These are phyloP conservation scores for Ooceraea biroi DNA, from an alignment of 1,140 invertebrate species.

Conservation along the genomic window DNA sequence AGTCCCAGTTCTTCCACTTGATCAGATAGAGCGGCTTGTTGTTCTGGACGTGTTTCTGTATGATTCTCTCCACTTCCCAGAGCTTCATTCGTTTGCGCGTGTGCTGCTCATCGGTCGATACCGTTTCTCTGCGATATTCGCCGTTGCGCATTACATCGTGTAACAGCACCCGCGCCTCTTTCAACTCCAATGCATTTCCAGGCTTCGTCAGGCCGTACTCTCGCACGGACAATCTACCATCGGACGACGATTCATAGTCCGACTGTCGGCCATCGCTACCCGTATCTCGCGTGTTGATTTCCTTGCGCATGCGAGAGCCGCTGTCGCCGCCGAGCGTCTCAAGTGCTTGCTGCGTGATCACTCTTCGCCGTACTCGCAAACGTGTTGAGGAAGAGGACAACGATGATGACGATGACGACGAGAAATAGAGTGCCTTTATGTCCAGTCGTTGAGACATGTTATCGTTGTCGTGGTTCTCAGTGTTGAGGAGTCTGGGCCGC, in stretches of 20 bases:
- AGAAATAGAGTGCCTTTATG: background rate
- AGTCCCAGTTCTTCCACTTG: constrained; percentile 94
- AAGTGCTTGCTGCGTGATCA: constrained; percentile 3
- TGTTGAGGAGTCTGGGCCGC: constrained; percentile 68
- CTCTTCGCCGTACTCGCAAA: background rate
- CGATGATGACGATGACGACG: background rate
- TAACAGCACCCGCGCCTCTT: constrained; percentile 78
- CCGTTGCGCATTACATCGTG: constrained; percentile 73
- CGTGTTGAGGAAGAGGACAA: background rate
- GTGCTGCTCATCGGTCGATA: background rate
- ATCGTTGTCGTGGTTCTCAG: background rate
- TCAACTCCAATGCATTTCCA: constrained; percentile 58
- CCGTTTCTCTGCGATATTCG: background rate
- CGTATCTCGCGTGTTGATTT: background rate
- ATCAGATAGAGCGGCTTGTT: constrained; percentile 90
- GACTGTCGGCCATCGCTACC: constrained; percentile 46
- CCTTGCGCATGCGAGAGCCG: background rate
- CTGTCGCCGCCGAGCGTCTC: background rate
- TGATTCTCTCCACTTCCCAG: constrained; percentile 91
- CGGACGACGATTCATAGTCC: constrained; percentile 31
- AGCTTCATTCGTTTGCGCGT: constrained; percentile 79
- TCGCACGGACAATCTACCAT: constrained; percentile 7
- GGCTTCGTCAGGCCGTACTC: background rate
- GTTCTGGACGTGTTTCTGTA: constrained; percentile 87
- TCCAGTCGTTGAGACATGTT: background rate